A percentile compares a stretch with the other conserved stretches of the same genome.
These are phyloP conservation scores for Catagonus wagneri DNA, from an alignment of 2,113 vertebrate species.

Conservation along the genomic window DNA sequence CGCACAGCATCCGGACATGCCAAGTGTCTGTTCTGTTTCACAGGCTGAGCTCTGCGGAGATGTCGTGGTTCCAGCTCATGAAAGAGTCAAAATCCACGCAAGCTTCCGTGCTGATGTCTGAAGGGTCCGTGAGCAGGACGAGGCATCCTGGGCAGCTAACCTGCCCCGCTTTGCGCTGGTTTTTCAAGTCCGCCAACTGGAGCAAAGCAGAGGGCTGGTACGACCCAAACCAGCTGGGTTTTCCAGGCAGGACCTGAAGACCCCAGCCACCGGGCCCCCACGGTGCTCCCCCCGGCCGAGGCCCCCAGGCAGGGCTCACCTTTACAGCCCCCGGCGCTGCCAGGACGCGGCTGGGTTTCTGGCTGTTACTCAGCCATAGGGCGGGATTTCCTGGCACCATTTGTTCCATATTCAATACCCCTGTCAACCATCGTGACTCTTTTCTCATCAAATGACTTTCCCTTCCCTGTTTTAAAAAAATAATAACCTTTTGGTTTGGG, in stretches of 20 bases:
- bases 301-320: fast-evolving
- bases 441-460: not conserved
- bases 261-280: fast-evolving
- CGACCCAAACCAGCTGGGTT: fast-evolving
- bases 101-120: not conserved
- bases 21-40: slow-evolving; percentile 14
- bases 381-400: not conserved
- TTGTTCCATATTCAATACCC: not conserved
- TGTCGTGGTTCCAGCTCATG: not conserved
- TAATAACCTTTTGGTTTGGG: not conserved
- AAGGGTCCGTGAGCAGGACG: fast-evolving
- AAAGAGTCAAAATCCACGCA: not conserved
- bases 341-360: fast-evolving
- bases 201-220: not conserved
- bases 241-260: too few species aligned
- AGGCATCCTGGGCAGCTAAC: too few species aligned
- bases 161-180: fast-evolving
- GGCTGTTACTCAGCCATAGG: too few species aligned
- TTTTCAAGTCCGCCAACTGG: not conserved
- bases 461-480: not conserved
- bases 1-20: not conserved
- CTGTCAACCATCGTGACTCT: not conserved
- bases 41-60: not conserved
- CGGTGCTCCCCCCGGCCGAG: fast-evolving
- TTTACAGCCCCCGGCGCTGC: not conserved